phyloP scores from a whole-genome alignment of 2,888 invertebrate genomes.

The Gymnocheta viridis region DNA sequence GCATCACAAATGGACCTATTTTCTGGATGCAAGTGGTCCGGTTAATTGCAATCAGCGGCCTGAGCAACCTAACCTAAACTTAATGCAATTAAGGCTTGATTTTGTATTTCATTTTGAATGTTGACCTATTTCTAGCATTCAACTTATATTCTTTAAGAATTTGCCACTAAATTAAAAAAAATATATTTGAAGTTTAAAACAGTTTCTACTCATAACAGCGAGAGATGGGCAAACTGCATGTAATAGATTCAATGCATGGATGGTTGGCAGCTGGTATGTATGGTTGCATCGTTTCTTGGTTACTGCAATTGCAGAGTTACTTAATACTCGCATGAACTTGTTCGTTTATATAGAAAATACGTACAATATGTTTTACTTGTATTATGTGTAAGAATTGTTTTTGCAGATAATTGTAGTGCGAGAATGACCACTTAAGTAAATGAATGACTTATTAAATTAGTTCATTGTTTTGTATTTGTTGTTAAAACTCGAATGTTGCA shows the following conservation, averaged over 20 bases:
- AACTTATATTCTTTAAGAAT: too few species aligned
- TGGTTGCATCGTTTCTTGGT: background rate
- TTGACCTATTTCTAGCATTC: too few species aligned
- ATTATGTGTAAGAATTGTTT: background rate
- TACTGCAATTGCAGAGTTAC: background rate
- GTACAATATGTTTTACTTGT: background rate
- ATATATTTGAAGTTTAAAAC: background rate
- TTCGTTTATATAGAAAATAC: background rate
- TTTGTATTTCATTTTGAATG: too few species aligned
- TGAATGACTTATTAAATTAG: constrained; percentile 62
- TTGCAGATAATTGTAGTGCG: constrained; percentile 8
- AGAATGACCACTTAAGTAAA: constrained; percentile 49
- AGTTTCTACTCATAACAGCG: background rate
- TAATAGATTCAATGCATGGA: background rate
- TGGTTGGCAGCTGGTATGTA: background rate
- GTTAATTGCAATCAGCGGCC: too few species aligned
- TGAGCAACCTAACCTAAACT: too few species aligned
- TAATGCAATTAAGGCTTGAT: too few species aligned
- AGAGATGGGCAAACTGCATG: constrained; percentile 3
- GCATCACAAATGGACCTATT: too few species aligned
- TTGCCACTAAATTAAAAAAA: background rate
- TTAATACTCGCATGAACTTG: background rate
- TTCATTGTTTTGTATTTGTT: constrained; percentile 32
- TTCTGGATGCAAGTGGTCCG: too few species aligned
- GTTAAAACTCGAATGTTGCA: constrained; percentile 14